These are phyloP conservation scores for Bradypus variegatus DNA, from an alignment of 2,797 vertebrate species.

Conservation along the genomic window DNA sequence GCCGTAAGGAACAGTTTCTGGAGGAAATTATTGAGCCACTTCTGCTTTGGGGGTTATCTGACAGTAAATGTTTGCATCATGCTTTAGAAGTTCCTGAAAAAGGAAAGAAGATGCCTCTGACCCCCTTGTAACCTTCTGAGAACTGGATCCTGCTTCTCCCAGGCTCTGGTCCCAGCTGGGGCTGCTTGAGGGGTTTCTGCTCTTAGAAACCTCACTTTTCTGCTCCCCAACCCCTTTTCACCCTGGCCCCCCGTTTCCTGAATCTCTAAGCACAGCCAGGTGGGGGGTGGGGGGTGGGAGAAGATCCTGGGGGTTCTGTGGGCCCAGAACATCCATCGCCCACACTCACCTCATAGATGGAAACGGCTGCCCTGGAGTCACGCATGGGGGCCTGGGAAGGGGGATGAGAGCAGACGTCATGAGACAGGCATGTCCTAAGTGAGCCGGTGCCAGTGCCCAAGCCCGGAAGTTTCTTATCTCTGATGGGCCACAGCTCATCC, in stretches of 20 bases:
- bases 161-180: rapidly evolving
- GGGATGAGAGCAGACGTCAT: neutral
- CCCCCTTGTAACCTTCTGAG: neutral
- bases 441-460: neutral
- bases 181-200: neutral
- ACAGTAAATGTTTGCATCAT: neutral
- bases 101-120: neutral
- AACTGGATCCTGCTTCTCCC: neutral
- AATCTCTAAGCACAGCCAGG: neutral
- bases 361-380: rapidly evolving
- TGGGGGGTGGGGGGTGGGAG: rapidly evolving
- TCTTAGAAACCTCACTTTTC: neutral
- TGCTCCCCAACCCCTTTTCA: no score
- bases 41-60: neutral
- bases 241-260: neutral
- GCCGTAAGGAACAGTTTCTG: no score
- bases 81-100: neutral
- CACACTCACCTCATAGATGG: conserved; percentile 30
- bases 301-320: no score
- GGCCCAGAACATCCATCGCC: rapidly evolving
- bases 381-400: rapidly evolving
- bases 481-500: neutral
- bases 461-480: neutral
- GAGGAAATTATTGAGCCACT: neutral
- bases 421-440: neutral